These are phyloP conservation scores for Anhinga anhinga DNA, from an alignment of 2,113 vertebrate species.

Conservation along the genomic window DNA sequence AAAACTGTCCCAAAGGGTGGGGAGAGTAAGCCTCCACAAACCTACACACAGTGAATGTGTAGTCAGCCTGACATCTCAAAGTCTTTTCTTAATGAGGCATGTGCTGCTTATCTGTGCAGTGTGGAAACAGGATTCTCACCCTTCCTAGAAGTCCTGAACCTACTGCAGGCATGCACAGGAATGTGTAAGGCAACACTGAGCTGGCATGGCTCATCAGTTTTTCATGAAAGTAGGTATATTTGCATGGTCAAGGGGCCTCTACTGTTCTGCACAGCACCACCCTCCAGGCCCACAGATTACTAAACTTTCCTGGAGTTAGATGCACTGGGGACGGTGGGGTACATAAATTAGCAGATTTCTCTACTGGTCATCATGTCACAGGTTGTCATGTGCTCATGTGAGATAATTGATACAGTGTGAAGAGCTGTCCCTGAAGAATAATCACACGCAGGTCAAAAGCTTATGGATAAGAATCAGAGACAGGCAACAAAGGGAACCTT, in stretches of 20 bases:
- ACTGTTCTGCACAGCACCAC: background rate
- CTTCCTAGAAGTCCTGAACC: background rate
- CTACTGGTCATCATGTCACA: background rate
- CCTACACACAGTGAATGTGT: background rate
- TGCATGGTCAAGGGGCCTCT: background rate
- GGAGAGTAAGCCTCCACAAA: background rate
- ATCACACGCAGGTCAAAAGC: no score
- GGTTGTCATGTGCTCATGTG: background rate
- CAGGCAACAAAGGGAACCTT: no score
- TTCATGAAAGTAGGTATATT: background rate
- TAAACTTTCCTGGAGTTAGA: background rate
- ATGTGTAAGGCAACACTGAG: background rate
- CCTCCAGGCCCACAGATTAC: background rate
- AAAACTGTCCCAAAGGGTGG: background rate
- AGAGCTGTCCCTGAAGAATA: no score
- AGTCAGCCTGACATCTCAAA: background rate
- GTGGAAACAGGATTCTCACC: background rate
- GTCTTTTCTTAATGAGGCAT: fast-evolving
- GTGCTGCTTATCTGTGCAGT: background rate
- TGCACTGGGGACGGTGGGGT: fast-evolving
- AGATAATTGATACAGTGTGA: background rate
- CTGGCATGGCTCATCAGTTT: background rate
- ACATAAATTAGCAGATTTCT: background rate
- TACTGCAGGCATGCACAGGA: background rate
- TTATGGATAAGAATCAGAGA: no score